These are phyloP conservation scores for Sminthurides aquaticus DNA, from an alignment of 2,888 invertebrate species.

Conservation along the genomic window DNA sequence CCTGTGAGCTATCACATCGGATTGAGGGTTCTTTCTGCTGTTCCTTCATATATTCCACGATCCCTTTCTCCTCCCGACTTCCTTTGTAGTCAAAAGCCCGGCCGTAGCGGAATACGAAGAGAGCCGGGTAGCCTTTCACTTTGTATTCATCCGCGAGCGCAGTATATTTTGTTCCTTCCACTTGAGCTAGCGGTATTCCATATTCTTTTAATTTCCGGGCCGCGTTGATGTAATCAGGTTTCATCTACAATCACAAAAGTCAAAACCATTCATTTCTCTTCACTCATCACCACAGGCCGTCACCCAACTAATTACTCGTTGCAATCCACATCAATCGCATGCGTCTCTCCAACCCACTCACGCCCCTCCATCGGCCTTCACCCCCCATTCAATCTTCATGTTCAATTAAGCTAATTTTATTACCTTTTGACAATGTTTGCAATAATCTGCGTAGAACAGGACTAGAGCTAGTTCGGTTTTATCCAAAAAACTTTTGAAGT, in stretches of 20 bases:
- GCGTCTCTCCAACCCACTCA: too few relatives aligned
- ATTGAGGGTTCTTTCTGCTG: slow-evolving; percentile 50
- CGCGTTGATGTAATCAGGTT: slow-evolving; percentile 52
- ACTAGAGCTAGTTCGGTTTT: slow-evolving; percentile 50
- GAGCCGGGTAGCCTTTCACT: slow-evolving; percentile 52
- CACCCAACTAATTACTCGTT: too few relatives aligned
- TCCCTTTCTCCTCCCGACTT: slow-evolving; percentile 47
- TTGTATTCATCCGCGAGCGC: slow-evolving; percentile 48
- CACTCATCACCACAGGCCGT: too few relatives aligned
- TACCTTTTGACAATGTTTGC: slow-evolving; percentile 45
- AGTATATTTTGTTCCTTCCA: slow-evolving; percentile 52
- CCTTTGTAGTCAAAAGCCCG: slow-evolving; percentile 52
- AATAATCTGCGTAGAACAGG: slow-evolving; percentile 57
- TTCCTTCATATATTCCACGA: slow-evolving; percentile 52
- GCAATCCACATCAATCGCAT: too few relatives aligned
- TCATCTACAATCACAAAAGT: slow-evolving; percentile 50
- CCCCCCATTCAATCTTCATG: too few relatives aligned
- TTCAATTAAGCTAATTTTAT: too few relatives aligned
- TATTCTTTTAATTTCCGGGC: slow-evolving; percentile 48
- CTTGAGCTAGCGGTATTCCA: slow-evolving; percentile 51
- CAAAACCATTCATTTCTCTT: slow-evolving; percentile 45
- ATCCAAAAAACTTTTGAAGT: slow-evolving; percentile 50
- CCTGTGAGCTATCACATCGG: slow-evolving; percentile 45
- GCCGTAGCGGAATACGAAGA: slow-evolving; percentile 49
- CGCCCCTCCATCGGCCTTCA: too few relatives aligned